These are phyloP conservation scores for Trissolcus japonicus DNA, from an alignment of 2,888 invertebrate species.

Conservation along the genomic window DNA sequence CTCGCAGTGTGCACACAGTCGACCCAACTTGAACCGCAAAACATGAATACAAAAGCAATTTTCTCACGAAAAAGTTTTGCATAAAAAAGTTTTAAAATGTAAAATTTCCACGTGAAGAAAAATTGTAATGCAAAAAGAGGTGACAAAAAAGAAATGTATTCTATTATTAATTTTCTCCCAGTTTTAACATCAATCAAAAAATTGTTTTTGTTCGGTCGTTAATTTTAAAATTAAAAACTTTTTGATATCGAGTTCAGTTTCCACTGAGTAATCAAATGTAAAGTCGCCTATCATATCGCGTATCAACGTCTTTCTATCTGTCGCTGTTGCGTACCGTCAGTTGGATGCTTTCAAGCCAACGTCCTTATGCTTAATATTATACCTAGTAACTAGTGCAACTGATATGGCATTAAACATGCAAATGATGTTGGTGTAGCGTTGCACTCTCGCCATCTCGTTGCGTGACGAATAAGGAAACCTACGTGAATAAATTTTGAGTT, in stretches of 20 bases:
- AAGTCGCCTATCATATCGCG: constrained; percentile 37
- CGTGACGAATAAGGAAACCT: constrained; percentile 63
- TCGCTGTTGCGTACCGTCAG: constrained; percentile 35
- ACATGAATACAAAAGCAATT: constrained; percentile 28
- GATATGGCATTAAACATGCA: constrained; percentile 70
- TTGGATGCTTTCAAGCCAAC: constrained; percentile 46
- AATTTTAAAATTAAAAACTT: no score
- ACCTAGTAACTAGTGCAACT: constrained; percentile 61
- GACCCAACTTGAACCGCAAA: constrained; percentile 49
- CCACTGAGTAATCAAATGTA: constrained; percentile 29
- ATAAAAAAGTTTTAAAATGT: constrained; percentile 19
- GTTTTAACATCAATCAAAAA: neutral
- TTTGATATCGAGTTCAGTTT: constrained; percentile 1
- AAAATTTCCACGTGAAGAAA: neutral
- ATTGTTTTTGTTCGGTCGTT: neutral
- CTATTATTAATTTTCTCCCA: neutral
- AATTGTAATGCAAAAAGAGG: neutral
- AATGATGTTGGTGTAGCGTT: constrained; percentile 68
- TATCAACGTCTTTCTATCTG: constrained; percentile 44
- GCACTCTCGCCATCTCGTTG: constrained; percentile 55
- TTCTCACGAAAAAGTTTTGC: constrained; percentile 8
- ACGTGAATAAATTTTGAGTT: constrained; percentile 71
- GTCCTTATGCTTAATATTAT: constrained; percentile 63
- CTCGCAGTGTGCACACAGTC: constrained; percentile 62
- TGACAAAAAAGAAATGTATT: neutral